Conservation (phyloP, 2,797 vertebrate genomes). For the Peromyscus eremicus region DNA sequence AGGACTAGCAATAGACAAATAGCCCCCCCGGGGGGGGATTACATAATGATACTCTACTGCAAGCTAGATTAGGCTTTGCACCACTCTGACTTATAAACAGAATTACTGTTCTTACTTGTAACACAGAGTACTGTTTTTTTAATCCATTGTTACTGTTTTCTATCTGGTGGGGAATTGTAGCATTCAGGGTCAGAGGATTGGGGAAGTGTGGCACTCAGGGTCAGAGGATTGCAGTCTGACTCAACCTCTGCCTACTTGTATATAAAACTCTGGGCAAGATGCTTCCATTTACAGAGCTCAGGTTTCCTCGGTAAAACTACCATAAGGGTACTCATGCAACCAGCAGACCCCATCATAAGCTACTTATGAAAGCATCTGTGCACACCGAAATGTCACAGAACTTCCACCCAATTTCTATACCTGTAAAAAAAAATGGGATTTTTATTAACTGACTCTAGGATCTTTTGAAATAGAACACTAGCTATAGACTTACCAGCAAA, state of each 20-base stretch:
- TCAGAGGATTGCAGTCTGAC: background rate
- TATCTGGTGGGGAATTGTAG: background rate
- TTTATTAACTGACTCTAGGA: background rate
- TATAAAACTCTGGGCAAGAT: background rate
- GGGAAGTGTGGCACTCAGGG: background rate
- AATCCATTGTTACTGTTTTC: background rate
- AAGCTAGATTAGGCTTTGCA: background rate
- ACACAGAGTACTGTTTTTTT: background rate
- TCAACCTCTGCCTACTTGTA: background rate
- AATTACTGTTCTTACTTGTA: background rate
- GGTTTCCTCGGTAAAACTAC: background rate
- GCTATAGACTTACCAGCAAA: background rate
- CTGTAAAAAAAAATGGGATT: background rate
- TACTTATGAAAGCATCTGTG: background rate
- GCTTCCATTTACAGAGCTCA: background rate
- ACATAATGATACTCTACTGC: background rate
- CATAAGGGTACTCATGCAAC: background rate
- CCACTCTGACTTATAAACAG: background rate
- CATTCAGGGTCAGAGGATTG: background rate
- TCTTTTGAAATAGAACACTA: conserved; percentile 30
- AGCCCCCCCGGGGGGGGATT: background rate
- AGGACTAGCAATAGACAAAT: conserved; percentile 7
- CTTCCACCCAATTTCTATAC: background rate
- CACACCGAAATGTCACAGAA: background rate
- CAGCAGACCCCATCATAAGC: background rate